Conservation (phyloP, 2,113 vertebrate genomes). For the Bombycilla garrulus region DNA sequence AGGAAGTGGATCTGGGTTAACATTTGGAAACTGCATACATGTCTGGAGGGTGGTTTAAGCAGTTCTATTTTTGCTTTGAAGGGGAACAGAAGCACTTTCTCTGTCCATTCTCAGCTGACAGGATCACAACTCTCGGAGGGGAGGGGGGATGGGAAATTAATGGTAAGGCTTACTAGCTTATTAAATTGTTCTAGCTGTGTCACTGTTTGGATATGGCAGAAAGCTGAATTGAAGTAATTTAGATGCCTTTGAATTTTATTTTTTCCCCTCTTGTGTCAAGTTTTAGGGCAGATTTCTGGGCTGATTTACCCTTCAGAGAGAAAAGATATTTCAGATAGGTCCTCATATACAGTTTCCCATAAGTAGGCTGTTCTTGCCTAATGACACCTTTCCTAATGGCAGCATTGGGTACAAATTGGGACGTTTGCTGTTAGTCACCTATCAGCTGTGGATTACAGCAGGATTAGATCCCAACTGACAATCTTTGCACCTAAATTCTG, state of each 20-base stretch:
- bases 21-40: background rate
- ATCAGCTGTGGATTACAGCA: background rate
- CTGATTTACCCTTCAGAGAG: background rate
- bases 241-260: background rate
- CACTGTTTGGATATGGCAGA: background rate
- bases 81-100: background rate
- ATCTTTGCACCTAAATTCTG: background rate
- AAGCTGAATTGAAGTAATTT: background rate
- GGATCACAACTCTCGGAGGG: background rate
- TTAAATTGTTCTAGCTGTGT: slow-evolving; percentile 35
- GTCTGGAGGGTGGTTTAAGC: background rate
- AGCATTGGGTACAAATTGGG: background rate
- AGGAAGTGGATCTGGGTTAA: background rate
- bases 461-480: background rate
- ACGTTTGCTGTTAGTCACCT: background rate
- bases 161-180: background rate
- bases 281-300: background rate
- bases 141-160: background rate
- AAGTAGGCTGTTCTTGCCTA: background rate
- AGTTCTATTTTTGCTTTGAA: slow-evolving; percentile 2
- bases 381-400: background rate
- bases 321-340: background rate
- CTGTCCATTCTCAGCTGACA: background rate
- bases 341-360: background rate
- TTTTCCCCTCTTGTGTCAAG: background rate